Evolutionary conservation across 2,888 invertebrate species (phyloP).

Genomic region (Serripes groenlandicus): DNA sequence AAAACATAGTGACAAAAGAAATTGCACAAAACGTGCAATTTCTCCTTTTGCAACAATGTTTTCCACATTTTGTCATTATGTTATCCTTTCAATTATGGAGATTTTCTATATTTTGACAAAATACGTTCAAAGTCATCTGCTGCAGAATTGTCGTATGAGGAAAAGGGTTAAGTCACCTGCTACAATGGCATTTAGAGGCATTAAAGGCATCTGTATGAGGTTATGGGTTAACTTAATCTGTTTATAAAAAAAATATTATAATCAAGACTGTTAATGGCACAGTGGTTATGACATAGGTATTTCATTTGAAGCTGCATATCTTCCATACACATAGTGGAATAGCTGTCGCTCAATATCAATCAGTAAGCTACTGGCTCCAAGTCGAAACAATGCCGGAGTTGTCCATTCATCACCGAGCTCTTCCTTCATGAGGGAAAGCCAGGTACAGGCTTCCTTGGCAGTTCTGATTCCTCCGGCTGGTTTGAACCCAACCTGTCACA

Average conservation of each 20-base stretch:
- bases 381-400: constrained; percentile 92
- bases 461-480: constrained; percentile 98
- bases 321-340: constrained; percentile 85
- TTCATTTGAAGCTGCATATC: constrained; percentile 84
- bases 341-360: constrained; percentile 90
- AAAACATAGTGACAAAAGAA: too few relatives aligned
- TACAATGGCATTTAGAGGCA: too few relatives aligned
- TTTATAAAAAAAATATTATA: background rate
- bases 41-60: too few relatives aligned
- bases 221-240: constrained; percentile 9
- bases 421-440: constrained; percentile 94
- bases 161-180: too few relatives aligned
- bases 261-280: background rate
- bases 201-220: too few relatives aligned
- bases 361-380: constrained; percentile 97
- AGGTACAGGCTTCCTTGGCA: constrained; percentile 93
- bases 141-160: too few relatives aligned
- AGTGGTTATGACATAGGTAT: constrained; percentile 82
- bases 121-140: too few relatives aligned
- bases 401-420: constrained; percentile 96
- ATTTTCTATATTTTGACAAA: too few relatives aligned
- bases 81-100: too few relatives aligned
- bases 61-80: too few relatives aligned
- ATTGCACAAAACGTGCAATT: too few relatives aligned
- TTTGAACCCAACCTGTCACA: constrained; percentile 95